Percentiles rank a stretch among this genome's conserved stretches.
Conservation (phyloP, 2,888 invertebrate genomes). For the Oxystoma pomonae region DNA sequence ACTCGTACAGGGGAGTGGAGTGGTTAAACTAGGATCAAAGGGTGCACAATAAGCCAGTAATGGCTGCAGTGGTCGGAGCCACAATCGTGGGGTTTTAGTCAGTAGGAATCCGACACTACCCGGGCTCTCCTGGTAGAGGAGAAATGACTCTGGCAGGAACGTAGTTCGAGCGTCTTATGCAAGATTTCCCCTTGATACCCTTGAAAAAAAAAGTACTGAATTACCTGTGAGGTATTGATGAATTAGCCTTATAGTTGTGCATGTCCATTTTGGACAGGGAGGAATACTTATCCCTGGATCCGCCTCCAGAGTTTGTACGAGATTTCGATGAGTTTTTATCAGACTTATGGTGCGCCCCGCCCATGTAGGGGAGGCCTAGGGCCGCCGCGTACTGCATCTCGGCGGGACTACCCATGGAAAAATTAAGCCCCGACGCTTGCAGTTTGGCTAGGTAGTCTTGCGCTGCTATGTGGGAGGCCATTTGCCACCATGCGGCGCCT, state of each 20-base stretch:
- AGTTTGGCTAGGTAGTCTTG: constrained; percentile 83
- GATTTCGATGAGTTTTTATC: constrained; percentile 31
- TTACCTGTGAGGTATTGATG: neutral
- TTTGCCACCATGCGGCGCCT: constrained; percentile 89
- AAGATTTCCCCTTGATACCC: too few relatives aligned
- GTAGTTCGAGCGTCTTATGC: too few relatives aligned
- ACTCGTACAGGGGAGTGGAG: too few relatives aligned
- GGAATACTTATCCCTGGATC: neutral
- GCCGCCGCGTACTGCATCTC: constrained; percentile 60
- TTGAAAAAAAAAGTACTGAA: too few relatives aligned
- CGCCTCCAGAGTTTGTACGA: neutral
- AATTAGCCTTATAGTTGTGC: neutral
- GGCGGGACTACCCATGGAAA: constrained; percentile 54
- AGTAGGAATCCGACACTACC: too few relatives aligned
- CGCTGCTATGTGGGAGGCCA: constrained; percentile 83
- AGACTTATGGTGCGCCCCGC: constrained; percentile 42
- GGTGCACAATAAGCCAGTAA: too few relatives aligned
- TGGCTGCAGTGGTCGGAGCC: too few relatives aligned
- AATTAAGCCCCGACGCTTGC: constrained; percentile 73
- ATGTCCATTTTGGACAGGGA: neutral
- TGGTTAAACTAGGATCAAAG: too few relatives aligned
- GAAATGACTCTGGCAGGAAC: too few relatives aligned
- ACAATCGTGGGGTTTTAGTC: too few relatives aligned
- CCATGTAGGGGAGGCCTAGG: constrained; percentile 49
- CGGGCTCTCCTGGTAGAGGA: too few relatives aligned